Evolutionary conservation across 2,797 vertebrate species (phyloP), one percentile per base, ranked within the genome.

Genomic region (Thripadectes ignobilis): DNA sequence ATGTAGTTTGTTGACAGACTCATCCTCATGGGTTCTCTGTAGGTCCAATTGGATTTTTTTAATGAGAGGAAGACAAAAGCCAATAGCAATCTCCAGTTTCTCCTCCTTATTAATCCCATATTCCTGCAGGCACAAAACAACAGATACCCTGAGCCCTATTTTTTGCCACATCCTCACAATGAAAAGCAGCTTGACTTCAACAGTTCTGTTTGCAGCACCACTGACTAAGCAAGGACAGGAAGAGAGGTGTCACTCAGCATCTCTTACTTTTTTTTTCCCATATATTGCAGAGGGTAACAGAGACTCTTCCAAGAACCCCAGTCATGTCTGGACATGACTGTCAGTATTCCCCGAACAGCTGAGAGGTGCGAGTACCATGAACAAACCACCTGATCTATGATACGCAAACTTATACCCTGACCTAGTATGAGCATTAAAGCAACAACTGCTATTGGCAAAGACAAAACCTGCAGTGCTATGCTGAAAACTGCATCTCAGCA

Each of bases 1-100:
- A 95, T 99, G 99, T 34, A 99, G 98, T 90, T 99, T 99, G 98
- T 99, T 99, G 96, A 99, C 99, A 55, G 99, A 99, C 96, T 99
- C 99, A 48, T 99, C 99, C 97, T 99, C 99, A 7, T 99, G 99
- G 30, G 99, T 99, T 96, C 99, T 98, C 96, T 99, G 99, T 61
- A 99, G 97, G 97, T 99, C 99, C 88, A 99, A 95, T 86, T 98
- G 99, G 95, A 99, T 99, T 97, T 99, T 99, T 95, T 98, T 98
- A 95, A 99, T 98, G 85, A 99, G 98, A 14, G 99, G 99, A 92
- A 99, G 99, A 97, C 99, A 99, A 98, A 99, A 99, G 78, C 99
- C 99, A 39, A 99, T 98, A 1, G 99, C 99, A 77, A 99, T 99
- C 97, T 99, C 99, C 98, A 99, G 95, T 95, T 99, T 99, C 97